phyloP scores from a whole-genome alignment of 35 echinoderm and acorn worm genomes.

The Acanthaster planci region DNA sequence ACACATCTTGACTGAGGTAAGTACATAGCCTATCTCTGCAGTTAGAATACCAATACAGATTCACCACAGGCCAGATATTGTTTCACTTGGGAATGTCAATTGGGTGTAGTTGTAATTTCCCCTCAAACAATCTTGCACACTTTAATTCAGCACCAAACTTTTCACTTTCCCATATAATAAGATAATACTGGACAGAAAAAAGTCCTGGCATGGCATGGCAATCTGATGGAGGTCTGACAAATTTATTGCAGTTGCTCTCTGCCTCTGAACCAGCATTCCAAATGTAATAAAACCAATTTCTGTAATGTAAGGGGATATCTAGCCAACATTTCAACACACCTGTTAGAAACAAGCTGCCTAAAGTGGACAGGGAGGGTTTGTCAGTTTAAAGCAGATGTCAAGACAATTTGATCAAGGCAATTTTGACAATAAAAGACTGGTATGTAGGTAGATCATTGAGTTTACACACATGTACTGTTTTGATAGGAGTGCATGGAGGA shows the following conservation, averaged over 20 bases:
- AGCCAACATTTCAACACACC: conserved; percentile 2
- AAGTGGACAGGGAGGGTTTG: neutral
- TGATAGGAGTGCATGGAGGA: too few species aligned
- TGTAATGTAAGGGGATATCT: conserved; percentile 2
- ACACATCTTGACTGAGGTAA: too few species aligned
- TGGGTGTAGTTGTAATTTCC: too few species aligned
- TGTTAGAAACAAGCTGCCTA: conserved; percentile 9
- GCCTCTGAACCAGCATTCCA: conserved; percentile 22
- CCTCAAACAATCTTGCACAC: neutral
- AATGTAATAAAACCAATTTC: conserved; percentile 24
- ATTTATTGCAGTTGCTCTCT: conserved; percentile 17
- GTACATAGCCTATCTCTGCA: too few species aligned
- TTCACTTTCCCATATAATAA: too few species aligned
- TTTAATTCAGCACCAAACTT: too few species aligned
- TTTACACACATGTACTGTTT: too few species aligned
- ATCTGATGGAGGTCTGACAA: conserved; percentile 1
- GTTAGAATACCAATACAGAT: too few species aligned
- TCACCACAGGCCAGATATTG: too few species aligned
- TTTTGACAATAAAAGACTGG: conserved; percentile 15
- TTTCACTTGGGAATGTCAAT: too few species aligned
- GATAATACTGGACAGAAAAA: too few species aligned
- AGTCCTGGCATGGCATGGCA: too few species aligned
- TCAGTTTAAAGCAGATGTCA: conserved; percentile 17
- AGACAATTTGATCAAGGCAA: conserved; percentile 1
- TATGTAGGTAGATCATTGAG: neutral